Conservation (phyloP, 2,113 vertebrate species). For the Crypturellus undulatus region DNA sequence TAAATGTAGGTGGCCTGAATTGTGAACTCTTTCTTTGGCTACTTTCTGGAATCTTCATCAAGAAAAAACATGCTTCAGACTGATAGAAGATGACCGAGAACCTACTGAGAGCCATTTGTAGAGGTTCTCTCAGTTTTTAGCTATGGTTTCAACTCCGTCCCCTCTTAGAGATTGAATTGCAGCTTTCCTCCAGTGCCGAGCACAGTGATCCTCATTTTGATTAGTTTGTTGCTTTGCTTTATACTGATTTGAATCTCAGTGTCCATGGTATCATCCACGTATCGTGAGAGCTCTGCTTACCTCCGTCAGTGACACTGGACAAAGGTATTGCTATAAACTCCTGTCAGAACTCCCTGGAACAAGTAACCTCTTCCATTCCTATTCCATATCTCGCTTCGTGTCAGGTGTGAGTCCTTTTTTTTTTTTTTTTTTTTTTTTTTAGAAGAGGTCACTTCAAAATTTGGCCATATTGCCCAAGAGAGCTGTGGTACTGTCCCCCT, state of each 20-base stretch:
- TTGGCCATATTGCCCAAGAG: neutral
- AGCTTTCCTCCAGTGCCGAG: neutral
- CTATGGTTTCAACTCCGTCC: neutral
- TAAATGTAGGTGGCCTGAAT: neutral
- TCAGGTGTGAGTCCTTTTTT: neutral
- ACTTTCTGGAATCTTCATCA: neutral
- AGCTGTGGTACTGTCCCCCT: neutral
- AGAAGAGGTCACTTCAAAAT: neutral
- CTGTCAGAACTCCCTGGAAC: neutral
- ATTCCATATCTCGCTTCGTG: neutral
- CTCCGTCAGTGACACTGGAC: neutral
- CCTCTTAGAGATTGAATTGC: neutral
- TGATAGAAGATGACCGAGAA: neutral
- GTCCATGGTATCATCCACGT: neutral
- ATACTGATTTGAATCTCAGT: neutral
- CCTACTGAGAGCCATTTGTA: neutral
- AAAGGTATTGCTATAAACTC: constrained; percentile 18
- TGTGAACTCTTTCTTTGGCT: neutral
- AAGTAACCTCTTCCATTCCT: neutral
- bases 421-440: neutral
- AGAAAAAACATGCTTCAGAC: neutral
- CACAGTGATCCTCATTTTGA: neutral
- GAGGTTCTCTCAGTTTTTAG: neutral
- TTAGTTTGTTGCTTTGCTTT: neutral
- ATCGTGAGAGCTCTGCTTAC: neutral